Conservation (phyloP, 2,888 invertebrate genomes). For the Marronus borbonicus region DNA sequence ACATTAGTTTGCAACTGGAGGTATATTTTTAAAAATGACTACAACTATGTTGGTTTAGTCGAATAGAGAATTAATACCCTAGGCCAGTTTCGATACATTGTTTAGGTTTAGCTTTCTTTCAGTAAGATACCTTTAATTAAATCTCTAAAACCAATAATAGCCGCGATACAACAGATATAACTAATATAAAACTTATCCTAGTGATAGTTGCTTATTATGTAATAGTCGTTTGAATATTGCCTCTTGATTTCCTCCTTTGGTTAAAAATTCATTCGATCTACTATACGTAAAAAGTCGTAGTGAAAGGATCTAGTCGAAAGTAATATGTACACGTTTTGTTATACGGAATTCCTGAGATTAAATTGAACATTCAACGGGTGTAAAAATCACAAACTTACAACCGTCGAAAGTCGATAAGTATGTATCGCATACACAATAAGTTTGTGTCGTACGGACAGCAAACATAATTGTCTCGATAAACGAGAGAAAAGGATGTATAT, state of each 20-base stretch:
- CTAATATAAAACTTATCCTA: too few relatives aligned
- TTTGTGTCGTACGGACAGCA: neutral
- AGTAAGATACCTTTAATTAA: too few relatives aligned
- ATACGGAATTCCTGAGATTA: slow-evolving; percentile 17
- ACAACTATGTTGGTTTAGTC: too few relatives aligned
- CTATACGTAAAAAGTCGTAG: neutral
- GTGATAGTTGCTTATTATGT: too few relatives aligned
- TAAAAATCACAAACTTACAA: slow-evolving; percentile 24
- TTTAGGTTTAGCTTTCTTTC: too few relatives aligned
- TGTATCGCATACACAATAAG: slow-evolving; percentile 7
- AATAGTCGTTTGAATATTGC: neutral
- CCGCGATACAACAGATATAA: too few relatives aligned
- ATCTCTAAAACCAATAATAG: too few relatives aligned
- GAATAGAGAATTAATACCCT: too few relatives aligned
- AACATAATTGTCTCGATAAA: neutral
- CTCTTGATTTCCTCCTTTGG: neutral
- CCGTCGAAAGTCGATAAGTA: slow-evolving; percentile 34
- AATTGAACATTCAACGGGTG: neutral
- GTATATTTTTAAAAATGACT: too few relatives aligned
- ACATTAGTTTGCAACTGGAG: too few relatives aligned
- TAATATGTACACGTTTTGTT: neutral
- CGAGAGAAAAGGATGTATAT: neutral
- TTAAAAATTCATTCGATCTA: neutral
- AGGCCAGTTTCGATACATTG: too few relatives aligned
- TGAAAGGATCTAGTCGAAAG: slow-evolving; percentile 39